Base-by-base conservation (phyloP, 2,113 vertebrate species). In the Corydoras sp. region DNA sequence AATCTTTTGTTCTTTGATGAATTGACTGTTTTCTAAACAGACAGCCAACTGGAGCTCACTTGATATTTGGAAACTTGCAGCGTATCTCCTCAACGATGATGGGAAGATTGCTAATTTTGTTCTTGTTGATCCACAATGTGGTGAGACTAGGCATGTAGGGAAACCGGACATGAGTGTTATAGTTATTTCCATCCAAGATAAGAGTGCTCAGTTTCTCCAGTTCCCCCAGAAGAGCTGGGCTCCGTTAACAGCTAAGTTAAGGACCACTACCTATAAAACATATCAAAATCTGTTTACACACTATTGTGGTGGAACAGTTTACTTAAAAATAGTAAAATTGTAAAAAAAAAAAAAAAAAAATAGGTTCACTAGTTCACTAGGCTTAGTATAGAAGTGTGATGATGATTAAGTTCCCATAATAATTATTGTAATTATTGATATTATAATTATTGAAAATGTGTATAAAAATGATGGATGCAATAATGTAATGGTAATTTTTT, bases 181-280 rank as follows among this genome's bases (percentile, higher is more conserved):
- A 91, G 76, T 79, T 85, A 83, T 91, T 90, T 58, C 85, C 81
- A 79, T 90, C 90, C 83, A 91, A 84, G 68, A 89, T 86, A 58
- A 91, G 84, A 54, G 88, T 90, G 73, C 81, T 89, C 62, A 91
- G 83, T 67, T 79, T 87, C 72, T 86, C 83, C 82, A 91, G 80
- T 30, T 82, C 75, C 2, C 78, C 85, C 78, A 91, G 65, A 15
- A 87, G 86, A 81, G 84, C 88, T 62, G 85, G 89, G 83, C 86
- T 90, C 84, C 89, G 81, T 74, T 86, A 79, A 65, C 65, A 48
- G 62, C 72, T 75, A 65, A 75, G 67, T 87, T 75, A 89, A 89
- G 86, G 83, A 79, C 43, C 79, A 62, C 67, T 9, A 9, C 48
- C n/a, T 51, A 43, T 32, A 11, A 13, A 35, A 24, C 2, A 29